phyloP scores from a whole-genome alignment of 1,140 invertebrate species.

The Hydropsyche tenuis region DNA sequence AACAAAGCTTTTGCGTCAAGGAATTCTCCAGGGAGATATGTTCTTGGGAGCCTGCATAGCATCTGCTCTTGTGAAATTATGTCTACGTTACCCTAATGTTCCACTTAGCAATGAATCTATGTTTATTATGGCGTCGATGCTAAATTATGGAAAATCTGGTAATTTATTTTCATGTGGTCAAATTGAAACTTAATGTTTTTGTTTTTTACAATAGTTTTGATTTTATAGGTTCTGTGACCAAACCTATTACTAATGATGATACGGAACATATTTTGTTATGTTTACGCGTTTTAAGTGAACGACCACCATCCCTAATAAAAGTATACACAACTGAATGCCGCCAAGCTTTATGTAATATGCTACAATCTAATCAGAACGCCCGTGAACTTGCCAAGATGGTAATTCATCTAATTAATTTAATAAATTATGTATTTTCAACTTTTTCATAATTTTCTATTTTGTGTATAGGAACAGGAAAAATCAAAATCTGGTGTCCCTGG shows the following conservation, averaged over 20 bases:
- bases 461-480: slow-evolving; percentile 46
- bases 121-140: slow-evolving; percentile 73
- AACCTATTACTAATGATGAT: slow-evolving; percentile 95
- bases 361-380: slow-evolving; percentile 63
- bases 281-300: slow-evolving; percentile 78
- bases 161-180: not conserved
- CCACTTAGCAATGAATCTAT: slow-evolving; percentile 64
- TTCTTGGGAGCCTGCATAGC: slow-evolving; percentile 93
- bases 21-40: slow-evolving; percentile 94
- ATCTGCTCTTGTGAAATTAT: slow-evolving; percentile 90
- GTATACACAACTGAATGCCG: slow-evolving; percentile 84
- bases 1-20: slow-evolving; percentile 73
- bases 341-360: slow-evolving; percentile 83
- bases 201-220: not conserved
- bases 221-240: slow-evolving; percentile 65
- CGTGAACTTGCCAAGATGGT: slow-evolving; percentile 47
- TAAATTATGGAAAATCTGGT: slow-evolving; percentile 77
- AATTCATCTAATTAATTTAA: not conserved
- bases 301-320: slow-evolving; percentile 71
- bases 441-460: not conserved
- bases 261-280: slow-evolving; percentile 89
- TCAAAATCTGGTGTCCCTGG: slow-evolving; percentile 29
- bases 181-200: not conserved
- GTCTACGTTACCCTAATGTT: slow-evolving; percentile 65
- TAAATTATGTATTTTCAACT: not conserved